phyloP scores from a whole-genome alignment of 2,113 vertebrate species.

The Halcyon malimbica region DNA sequence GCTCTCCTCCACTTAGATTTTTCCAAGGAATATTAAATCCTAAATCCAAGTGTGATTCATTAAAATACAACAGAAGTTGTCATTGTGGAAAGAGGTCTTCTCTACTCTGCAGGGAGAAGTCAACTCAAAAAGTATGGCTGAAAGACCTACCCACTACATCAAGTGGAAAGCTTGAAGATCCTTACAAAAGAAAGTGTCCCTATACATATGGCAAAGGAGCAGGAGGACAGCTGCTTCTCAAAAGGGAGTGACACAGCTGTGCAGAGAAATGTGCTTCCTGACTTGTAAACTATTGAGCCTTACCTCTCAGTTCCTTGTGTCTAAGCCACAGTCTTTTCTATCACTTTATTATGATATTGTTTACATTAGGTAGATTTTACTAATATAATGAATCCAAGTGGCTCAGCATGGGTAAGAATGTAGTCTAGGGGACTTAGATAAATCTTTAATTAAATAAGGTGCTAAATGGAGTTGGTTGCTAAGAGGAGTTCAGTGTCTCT shows the following conservation, averaged over 20 bases:
- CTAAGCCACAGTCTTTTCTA: not conserved
- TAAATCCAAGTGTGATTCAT: not conserved
- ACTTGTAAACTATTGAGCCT: not conserved
- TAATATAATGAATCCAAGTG: not conserved
- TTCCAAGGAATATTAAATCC: not conserved
- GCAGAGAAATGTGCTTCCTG: not conserved
- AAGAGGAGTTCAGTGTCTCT: not conserved
- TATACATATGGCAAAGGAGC: not conserved
- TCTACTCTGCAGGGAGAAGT: not conserved
- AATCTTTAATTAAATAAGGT: not conserved
- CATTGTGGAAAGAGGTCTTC: not conserved
- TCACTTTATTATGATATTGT: not conserved
- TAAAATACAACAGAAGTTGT: not conserved
- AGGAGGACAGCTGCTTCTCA: not conserved
- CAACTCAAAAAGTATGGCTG: not conserved
- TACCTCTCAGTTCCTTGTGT: not conserved
- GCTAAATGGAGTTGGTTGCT: not conserved
- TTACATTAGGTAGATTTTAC: not conserved
- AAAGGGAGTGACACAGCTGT: not conserved
- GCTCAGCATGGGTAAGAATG: not conserved
- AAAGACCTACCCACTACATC: not conserved
- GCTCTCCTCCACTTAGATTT: not conserved
- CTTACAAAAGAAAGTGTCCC: not conserved
- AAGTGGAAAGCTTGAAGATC: not conserved
- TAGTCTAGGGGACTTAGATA: not conserved